Evolutionary conservation across 23 tunicate species (phyloP).

Genomic region (Clavelina lepadiformis): DNA sequence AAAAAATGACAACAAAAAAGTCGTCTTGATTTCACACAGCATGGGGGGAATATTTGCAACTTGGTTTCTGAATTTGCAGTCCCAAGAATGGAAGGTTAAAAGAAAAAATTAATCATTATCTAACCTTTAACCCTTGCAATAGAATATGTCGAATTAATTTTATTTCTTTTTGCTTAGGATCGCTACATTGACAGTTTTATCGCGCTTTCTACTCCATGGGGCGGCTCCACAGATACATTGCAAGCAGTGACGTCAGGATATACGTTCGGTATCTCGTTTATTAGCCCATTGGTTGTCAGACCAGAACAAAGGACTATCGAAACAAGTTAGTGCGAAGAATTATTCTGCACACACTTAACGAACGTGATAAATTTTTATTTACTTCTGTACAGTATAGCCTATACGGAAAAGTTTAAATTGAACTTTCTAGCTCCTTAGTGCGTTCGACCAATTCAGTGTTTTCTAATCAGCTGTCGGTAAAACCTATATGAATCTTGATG

Average conservation of each 20-base stretch:
- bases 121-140: too few species aligned
- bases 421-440: too few species aligned
- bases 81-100: slow-evolving; percentile 83
- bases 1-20: slow-evolving; percentile 32
- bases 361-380: too few species aligned
- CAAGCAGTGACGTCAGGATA: slow-evolving; percentile 53
- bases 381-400: too few species aligned
- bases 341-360: too few species aligned
- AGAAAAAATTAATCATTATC: too few species aligned
- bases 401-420: too few species aligned
- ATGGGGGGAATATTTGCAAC: slow-evolving; percentile 59
- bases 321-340: slow-evolving; percentile 34
- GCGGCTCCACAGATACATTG: slow-evolving; percentile 40
- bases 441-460: too few species aligned
- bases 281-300: slow-evolving; percentile 27
- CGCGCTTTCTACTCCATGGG: slow-evolving; percentile 67
- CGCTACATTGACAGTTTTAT: slow-evolving; percentile 35
- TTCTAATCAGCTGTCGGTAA: too few species aligned
- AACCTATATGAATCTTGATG: too few species aligned
- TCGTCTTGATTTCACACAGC: slow-evolving; percentile 56
- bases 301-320: slow-evolving; percentile 38
- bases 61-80: slow-evolving; percentile 60
- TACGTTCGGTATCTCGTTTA: slow-evolving; percentile 42
- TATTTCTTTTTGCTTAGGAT: slow-evolving; percentile 22
- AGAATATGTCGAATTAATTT: not conserved